Conservation (phyloP, 2,797 vertebrate species). For the Pipistrellus pygmaeus region DNA sequence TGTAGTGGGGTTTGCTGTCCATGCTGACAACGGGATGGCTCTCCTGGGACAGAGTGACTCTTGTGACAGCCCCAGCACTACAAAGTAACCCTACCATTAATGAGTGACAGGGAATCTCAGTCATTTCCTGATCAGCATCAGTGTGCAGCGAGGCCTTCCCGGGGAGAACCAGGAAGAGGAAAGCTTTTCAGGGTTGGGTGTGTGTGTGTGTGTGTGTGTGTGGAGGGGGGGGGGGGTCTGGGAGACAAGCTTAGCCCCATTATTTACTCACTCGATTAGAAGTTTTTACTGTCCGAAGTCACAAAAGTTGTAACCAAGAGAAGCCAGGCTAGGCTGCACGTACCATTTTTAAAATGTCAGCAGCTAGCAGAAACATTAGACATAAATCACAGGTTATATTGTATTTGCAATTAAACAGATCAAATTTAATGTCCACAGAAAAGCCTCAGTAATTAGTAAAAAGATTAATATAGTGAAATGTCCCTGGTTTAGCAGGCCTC, state of each 20-base stretch:
- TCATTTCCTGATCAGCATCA: neutral
- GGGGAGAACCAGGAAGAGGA: neutral
- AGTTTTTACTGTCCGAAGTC: constrained; percentile 69
- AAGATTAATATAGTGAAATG: constrained; percentile 90
- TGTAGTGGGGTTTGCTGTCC: constrained; percentile 61
- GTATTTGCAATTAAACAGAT: constrained; percentile 90
- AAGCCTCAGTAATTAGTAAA: constrained; percentile 90
- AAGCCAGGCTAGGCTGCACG: constrained; percentile 74
- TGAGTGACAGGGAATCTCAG: neutral
- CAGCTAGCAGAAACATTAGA: constrained; percentile 77
- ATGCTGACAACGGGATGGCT: constrained; percentile 71
- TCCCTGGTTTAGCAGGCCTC: constrained; percentile 87
- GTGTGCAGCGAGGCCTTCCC: neutral
- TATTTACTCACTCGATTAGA: constrained; percentile 47
- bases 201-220: too few relatives aligned
- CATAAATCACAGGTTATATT: constrained; percentile 88
- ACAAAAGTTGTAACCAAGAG: constrained; percentile 74
- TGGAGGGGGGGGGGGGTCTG: neutral
- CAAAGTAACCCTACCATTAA: constrained; percentile 28
- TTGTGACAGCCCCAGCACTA: neutral
- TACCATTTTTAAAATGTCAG: constrained; percentile 77
- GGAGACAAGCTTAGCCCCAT: neutral
- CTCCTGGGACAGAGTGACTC: constrained; percentile 33
- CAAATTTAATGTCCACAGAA: constrained; percentile 86
- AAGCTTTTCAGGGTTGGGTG: neutral